Base-by-base conservation (phyloP, 2,797 vertebrate genomes). In the Etheostoma perlongum region DNA sequence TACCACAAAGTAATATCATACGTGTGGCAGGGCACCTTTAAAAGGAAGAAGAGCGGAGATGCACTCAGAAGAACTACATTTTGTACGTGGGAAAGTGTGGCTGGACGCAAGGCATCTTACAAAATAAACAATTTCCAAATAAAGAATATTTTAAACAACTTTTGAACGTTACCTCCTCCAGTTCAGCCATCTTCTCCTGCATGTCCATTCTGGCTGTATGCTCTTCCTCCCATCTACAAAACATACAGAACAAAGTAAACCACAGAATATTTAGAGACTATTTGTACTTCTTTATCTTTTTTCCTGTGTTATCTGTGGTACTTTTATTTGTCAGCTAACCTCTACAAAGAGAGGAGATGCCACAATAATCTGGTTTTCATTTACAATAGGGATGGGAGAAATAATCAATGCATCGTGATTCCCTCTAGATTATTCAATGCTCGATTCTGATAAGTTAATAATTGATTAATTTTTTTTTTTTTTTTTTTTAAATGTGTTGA, bases 211-310 rank as follows among this genome's bases (percentile, higher is more conserved):
- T 95, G 74, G 96, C 92, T 0, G 95, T 92, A 77, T 96, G 97
- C 66, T 98, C 97, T 66, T 98, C 97, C 94, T 98, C 97, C 97
- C 97, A 99, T 85, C 97, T 99, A 30, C 9, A 78, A 52, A 15
- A 82, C 16, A 81, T 48, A 9, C 9, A 77, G 1, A n/a, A 10
- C 5, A 15, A 2, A 25, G 0, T 0, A 5, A 14, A 57, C 7
- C 33, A 42, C n/a, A 44, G 3, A 14, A 42, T 27, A 25, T n/a
- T 30, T 16, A 33, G 9, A 33, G 8, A 42, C 36, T 30, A 7
- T 62, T 33, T 48, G 9, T 4, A 27, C 18, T 12, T 25, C 3
- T 27, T 27, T 18, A 18, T 30, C 1, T 16, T 19, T 62, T 9
- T 27, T 10, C 36, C 18, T 59, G 33, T 7, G 9, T 57, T 27